Evolutionary conservation across 2,797 vertebrate species (phyloP).

Genomic region (Sorex maritimensis): DNA sequence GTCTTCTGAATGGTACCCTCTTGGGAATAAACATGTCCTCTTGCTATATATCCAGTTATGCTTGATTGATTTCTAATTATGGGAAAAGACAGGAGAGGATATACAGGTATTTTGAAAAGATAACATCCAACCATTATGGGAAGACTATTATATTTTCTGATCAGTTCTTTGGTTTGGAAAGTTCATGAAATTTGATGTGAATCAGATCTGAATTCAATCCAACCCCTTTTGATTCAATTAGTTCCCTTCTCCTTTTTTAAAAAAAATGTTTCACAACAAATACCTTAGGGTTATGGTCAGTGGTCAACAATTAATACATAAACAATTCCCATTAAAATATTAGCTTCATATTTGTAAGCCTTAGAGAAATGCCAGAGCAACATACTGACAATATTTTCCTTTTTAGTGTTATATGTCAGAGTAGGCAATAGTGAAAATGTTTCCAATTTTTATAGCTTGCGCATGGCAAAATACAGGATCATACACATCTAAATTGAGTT

Average conservation of each 20-base stretch:
- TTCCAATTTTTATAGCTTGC: background rate
- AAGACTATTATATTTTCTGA: background rate
- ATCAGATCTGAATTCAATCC: background rate
- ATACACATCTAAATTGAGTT: background rate
- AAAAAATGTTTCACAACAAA: conserved; percentile 36
- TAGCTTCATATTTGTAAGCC: conserved; percentile 25
- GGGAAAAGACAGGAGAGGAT: background rate
- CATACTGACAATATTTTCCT: background rate
- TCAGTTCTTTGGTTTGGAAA: background rate
- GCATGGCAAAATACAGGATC: background rate
- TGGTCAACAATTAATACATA: background rate
- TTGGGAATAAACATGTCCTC: background rate
- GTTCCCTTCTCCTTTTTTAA: background rate
- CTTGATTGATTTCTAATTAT: background rate
- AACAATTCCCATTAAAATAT: background rate
- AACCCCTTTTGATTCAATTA: background rate
- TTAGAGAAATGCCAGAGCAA: background rate
- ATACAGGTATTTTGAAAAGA: background rate
- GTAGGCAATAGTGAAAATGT: background rate
- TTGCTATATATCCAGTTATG: background rate
- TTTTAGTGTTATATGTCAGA: background rate
- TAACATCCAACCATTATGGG: background rate
- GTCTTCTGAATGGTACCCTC: background rate
- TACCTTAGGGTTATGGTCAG: background rate
- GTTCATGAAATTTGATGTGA: background rate